phyloP scores from a whole-genome alignment of 2,113 vertebrate species.

The Eclectus roratus region DNA sequence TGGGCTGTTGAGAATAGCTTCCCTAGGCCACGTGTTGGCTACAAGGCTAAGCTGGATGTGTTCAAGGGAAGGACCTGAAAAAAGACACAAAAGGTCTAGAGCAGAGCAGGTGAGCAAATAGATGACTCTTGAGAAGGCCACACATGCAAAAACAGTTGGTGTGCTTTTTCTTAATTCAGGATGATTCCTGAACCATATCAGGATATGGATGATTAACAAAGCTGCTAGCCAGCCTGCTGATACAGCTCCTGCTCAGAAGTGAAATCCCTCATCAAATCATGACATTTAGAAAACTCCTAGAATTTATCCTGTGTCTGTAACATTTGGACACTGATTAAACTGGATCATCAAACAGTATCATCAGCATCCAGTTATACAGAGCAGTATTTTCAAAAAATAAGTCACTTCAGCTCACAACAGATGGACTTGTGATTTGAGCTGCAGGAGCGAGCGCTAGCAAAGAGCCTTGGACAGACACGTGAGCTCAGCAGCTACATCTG shows the following conservation, averaged over 20 bases:
- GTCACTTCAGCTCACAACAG: not conserved
- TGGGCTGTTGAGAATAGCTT: not conserved
- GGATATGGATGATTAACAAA: not conserved
- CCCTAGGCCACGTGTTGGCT: not conserved
- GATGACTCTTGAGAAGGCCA: not conserved
- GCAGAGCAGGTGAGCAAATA: not conserved
- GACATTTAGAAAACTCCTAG: slow-evolving; percentile 40
- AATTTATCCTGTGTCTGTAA: not conserved
- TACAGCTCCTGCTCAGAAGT: not conserved
- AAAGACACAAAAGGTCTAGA: not conserved
- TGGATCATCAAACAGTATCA: not conserved
- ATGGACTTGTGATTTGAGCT: not conserved
- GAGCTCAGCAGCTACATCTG: not conserved
- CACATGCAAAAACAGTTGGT: not conserved
- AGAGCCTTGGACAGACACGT: not conserved
- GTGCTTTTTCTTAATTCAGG: not conserved
- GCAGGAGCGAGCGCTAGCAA: not conserved
- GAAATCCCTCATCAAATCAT: not conserved
- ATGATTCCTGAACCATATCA: not conserved
- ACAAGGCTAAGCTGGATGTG: not conserved
- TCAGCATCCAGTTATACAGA: not conserved
- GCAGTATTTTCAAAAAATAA: slow-evolving; percentile 11
- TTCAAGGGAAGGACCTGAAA: not conserved
- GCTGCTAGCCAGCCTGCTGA: not conserved
- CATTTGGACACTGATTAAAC: slow-evolving; percentile 36